A percentile compares a stretch with the other conserved stretches of the same genome.
Evolutionary conservation across 2,888 invertebrate species (phyloP).

Genomic region (Nowickia ferox): DNA sequence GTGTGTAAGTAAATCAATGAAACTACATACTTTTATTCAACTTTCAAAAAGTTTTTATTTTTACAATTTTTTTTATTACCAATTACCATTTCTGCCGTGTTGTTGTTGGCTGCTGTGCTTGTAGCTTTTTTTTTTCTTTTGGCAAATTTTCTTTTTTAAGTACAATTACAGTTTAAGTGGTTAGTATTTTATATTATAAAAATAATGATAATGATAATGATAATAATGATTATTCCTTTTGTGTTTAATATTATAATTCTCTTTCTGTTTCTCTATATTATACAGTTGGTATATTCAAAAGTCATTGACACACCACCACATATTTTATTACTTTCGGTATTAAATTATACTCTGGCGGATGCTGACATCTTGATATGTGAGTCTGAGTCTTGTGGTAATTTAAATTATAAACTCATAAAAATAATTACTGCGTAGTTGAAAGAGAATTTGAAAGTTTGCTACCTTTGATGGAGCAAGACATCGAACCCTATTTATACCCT

Average conservation of each 20-base stretch:
- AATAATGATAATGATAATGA: slow-evolving; percentile 19
- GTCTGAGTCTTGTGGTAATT: slow-evolving; percentile 26
- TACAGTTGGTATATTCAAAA: slow-evolving; percentile 38
- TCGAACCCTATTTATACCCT: too few species aligned
- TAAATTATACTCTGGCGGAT: not conserved
- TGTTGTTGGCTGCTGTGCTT: not conserved
- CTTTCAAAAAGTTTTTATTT: slow-evolving; percentile 8
- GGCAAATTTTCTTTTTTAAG: slow-evolving; percentile 53
- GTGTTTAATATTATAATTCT: not conserved
- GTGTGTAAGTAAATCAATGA: slow-evolving; percentile 54
- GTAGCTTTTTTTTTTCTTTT: slow-evolving; percentile 35
- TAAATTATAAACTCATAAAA: slow-evolving; percentile 46
- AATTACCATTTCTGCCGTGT: not conserved
- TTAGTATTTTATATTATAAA: slow-evolving; percentile 21
- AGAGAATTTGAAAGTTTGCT: slow-evolving; percentile 13
- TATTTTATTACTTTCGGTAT: slow-evolving; percentile 24
- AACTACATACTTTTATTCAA: slow-evolving; percentile 44
- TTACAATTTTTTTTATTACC: not conserved
- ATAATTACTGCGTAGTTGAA: not conserved
- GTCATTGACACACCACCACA: slow-evolving; percentile 52
- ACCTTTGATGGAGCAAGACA: not conserved
- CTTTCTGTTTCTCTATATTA: not conserved
- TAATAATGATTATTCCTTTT: slow-evolving; percentile 20
- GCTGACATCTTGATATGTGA: not conserved
- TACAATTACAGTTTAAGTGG: slow-evolving; percentile 29